phyloP scores from a whole-genome alignment of 1,140 invertebrate species.

The Heliconius nattereri region DNA sequence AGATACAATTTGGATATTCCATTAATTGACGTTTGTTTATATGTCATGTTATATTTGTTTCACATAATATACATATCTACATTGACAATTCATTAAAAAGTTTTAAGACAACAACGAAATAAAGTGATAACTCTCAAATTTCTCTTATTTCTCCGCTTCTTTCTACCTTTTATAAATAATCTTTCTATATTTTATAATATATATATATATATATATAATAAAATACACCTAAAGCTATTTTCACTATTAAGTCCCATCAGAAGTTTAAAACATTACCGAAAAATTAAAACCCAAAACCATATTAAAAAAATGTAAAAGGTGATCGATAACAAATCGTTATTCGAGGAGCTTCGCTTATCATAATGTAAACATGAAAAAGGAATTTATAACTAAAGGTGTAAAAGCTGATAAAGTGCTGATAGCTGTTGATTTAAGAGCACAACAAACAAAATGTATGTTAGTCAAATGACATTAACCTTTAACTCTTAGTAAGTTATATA shows the following conservation, averaged over 20 bases:
- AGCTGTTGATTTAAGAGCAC: conserved; percentile 42
- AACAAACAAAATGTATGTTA: conserved; percentile 44
- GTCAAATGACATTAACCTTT: conserved; percentile 16
- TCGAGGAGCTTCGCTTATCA: conserved; percentile 35
- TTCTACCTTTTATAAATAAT: too few species aligned
- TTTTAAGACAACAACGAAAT: too few species aligned
- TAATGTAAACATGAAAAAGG: conserved; percentile 35
- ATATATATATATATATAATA: too few species aligned
- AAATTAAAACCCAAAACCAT: background rate
- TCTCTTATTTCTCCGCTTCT: too few species aligned
- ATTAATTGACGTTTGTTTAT: too few species aligned
- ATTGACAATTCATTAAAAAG: too few species aligned
- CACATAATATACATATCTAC: too few species aligned
- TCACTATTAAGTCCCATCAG: background rate
- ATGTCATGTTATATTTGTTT: too few species aligned
- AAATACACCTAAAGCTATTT: background rate
- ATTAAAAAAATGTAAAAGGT: conserved; percentile 19
- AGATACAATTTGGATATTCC: too few species aligned
- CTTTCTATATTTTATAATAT: too few species aligned
- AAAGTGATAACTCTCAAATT: too few species aligned
- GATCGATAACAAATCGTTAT: conserved; percentile 39
- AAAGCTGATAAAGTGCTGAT: conserved; percentile 46
- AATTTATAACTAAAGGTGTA: conserved; percentile 45
- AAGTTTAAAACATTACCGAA: background rate
- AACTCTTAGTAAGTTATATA: background rate